These are phyloP conservation scores for Epizoanthus rinbou DNA, from an alignment of 92 coral and sea anemone species.

Conservation along the genomic window DNA sequence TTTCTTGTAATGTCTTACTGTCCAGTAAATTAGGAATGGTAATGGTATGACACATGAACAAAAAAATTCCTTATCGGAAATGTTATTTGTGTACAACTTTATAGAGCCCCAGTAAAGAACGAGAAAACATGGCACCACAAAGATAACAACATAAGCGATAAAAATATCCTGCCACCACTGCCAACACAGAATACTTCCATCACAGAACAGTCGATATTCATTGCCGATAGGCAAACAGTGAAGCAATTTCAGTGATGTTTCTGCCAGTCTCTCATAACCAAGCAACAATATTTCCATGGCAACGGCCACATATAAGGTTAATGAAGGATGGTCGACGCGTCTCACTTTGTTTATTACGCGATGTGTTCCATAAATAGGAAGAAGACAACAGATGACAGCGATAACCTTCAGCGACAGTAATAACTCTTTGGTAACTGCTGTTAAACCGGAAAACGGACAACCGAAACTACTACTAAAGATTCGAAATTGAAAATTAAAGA, in stretches of 20 bases:
- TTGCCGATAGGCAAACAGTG: slow-evolving; percentile 50
- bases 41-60: slow-evolving; percentile 28
- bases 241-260: slow-evolving; percentile 56
- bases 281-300: slow-evolving; percentile 59
- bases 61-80: slow-evolving; percentile 41
- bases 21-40: slow-evolving; percentile 37
- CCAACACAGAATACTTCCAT: slow-evolving; percentile 61
- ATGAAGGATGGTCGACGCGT: slow-evolving; percentile 6
- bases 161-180: slow-evolving; percentile 70
- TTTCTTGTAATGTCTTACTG: slow-evolving; percentile 5
- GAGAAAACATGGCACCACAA: slow-evolving; percentile 36
- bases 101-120: slow-evolving; percentile 45
- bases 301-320: slow-evolving; percentile 54
- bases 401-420: slow-evolving; percentile 49
- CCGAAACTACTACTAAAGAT: slow-evolving; percentile 48
- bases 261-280: slow-evolving; percentile 64
- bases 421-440: slow-evolving; percentile 63
- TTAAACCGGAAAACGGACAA: slow-evolving; percentile 75
- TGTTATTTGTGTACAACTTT: slow-evolving; percentile 17
- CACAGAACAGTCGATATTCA: slow-evolving; percentile 43
- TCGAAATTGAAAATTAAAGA: slow-evolving; percentile 54
- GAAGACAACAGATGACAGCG: slow-evolving; percentile 33
- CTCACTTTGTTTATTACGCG: neutral
- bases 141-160: slow-evolving; percentile 16
- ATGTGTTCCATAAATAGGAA: slow-evolving; percentile 31